Evolutionary conservation across 2,113 vertebrate species (phyloP).

Genomic region (Lepus europaeus): DNA sequence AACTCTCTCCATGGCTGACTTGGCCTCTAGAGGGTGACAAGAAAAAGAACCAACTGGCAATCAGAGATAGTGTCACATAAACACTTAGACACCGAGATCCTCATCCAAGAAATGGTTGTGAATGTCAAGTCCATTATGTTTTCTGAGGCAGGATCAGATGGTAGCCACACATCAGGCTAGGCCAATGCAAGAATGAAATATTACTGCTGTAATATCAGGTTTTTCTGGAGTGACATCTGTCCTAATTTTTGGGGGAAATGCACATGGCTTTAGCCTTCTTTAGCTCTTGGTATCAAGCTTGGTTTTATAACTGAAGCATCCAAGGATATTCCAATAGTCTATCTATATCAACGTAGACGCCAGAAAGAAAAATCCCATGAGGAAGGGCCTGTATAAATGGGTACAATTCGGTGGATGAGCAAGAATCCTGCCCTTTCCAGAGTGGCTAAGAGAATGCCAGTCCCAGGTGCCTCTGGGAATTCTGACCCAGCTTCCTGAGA

Average conservation of each 20-base stretch:
- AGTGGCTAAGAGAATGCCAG: not conserved
- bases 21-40: not conserved
- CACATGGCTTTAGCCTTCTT: conserved; percentile 8
- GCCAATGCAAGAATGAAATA: not conserved
- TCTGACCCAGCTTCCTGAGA: conserved; percentile 36
- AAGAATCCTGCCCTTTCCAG: not conserved
- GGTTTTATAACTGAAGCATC: not conserved
- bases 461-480: not conserved
- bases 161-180: not conserved
- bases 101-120: conserved; percentile 11
- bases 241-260: not conserved
- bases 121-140: conserved; percentile 51
- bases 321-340: not conserved
- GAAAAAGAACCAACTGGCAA: not conserved
- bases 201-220: not conserved
- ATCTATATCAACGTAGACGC: not conserved
- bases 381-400: not conserved
- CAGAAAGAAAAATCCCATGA: not conserved
- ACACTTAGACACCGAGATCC: not conserved
- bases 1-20: not conserved
- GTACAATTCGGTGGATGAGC: not conserved
- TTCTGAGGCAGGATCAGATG: conserved; percentile 31
- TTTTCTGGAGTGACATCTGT: not conserved
- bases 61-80: conserved; percentile 16
- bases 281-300: not conserved